phyloP scores from a whole-genome alignment of 2,888 invertebrate species.

The Pandemis cinnamomeana region DNA sequence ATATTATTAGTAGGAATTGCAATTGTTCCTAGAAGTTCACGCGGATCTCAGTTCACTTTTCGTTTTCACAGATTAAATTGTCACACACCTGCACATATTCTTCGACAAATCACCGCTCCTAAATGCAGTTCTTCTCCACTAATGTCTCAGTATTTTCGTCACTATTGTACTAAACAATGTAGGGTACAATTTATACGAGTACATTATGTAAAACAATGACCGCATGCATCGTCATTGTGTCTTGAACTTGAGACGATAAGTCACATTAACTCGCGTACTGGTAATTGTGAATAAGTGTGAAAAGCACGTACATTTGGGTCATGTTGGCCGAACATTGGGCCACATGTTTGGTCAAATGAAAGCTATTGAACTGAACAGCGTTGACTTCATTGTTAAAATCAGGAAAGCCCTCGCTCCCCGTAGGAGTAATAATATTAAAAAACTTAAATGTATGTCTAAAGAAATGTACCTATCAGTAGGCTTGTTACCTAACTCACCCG shows the following conservation, averaged over 20 bases:
- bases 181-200: not conserved
- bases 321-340: slow-evolving; percentile 9
- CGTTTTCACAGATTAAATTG: not conserved
- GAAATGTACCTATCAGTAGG: too few species aligned
- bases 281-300: slow-evolving; percentile 6
- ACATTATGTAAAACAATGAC: not conserved
- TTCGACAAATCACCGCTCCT: slow-evolving; percentile 1
- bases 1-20: too few species aligned
- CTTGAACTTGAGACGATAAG: slow-evolving; percentile 30
- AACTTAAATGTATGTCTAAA: too few species aligned
- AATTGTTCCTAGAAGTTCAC: too few species aligned
- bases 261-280: slow-evolving; percentile 18
- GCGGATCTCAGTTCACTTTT: not conserved
- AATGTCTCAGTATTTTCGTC: not conserved
- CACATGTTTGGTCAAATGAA: slow-evolving; percentile 33
- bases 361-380: slow-evolving; percentile 31
- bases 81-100: not conserved
- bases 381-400: slow-evolving; percentile 29
- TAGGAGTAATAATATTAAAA: not conserved
- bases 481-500: too few species aligned
- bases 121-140: not conserved
- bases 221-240: slow-evolving; percentile 23
- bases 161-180: slow-evolving; percentile 2
- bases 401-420: slow-evolving; percentile 13
- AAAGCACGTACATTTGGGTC: slow-evolving; percentile 36